phyloP scores from a whole-genome alignment of 2,113 vertebrate genomes.

The Austrofundulus limnaeus region DNA sequence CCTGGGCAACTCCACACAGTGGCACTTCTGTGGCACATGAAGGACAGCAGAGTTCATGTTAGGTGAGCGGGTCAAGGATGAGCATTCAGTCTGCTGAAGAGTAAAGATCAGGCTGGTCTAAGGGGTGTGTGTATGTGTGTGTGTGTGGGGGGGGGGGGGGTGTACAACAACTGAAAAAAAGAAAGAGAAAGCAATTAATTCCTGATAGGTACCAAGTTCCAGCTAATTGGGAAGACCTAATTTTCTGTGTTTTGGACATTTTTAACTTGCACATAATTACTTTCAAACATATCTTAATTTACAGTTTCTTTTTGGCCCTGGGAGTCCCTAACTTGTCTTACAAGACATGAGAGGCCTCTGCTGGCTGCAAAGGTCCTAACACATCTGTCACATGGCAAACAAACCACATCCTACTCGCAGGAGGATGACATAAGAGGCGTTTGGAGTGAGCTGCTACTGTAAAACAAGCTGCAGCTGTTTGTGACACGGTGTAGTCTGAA shows the following conservation, averaged over 20 bases:
- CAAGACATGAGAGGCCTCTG: slow-evolving; percentile 98
- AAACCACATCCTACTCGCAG: slow-evolving; percentile 46
- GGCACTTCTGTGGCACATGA: slow-evolving; percentile 92
- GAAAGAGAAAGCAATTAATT: slow-evolving; percentile 41
- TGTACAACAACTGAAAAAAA: slow-evolving; percentile 16
- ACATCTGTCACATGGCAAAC: slow-evolving; percentile 66
- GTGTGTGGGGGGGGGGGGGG: slow-evolving; percentile 40
- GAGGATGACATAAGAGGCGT: slow-evolving; percentile 57
- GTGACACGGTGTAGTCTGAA: slow-evolving; percentile 1
- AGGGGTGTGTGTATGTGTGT: too few species aligned
- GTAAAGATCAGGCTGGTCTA: slow-evolving; percentile 87
- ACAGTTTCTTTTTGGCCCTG: slow-evolving; percentile 9
- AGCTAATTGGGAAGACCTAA: not conserved
- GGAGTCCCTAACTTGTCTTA: slow-evolving; percentile 44
- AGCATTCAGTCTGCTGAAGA: slow-evolving; percentile 89
- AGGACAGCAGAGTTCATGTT: slow-evolving; percentile 89
- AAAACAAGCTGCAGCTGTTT: slow-evolving; percentile 47
- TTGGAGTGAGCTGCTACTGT: slow-evolving; percentile 48
- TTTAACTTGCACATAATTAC: not conserved
- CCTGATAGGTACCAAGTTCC: slow-evolving; percentile 11
- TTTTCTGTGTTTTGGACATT: not conserved
- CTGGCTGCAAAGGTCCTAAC: slow-evolving; percentile 81
- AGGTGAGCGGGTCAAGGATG: slow-evolving; percentile 88
- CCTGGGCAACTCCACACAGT: slow-evolving; percentile 91
- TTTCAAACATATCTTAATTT: slow-evolving; percentile 21